A percentile compares a stretch with the other conserved stretches of the same genome.
These are phyloP conservation scores for Rhincodon typus DNA, from an alignment of 2,797 vertebrate genomes.

Conservation along the genomic window DNA sequence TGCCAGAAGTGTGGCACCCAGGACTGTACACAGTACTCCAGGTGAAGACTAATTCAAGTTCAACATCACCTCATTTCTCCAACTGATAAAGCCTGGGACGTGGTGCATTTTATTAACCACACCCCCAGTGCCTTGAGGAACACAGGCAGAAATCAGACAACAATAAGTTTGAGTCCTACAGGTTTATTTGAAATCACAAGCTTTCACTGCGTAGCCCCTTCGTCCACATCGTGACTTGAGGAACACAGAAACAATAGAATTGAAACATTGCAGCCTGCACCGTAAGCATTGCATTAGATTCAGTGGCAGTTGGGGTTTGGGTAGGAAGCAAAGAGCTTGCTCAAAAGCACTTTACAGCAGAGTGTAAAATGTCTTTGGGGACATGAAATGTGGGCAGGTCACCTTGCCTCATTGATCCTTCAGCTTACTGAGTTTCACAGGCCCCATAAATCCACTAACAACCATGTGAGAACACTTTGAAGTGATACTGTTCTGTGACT, in stretches of 20 bases:
- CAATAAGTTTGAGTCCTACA: no score
- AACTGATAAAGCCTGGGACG: no score
- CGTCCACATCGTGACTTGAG: no score
- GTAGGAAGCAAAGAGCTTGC: neutral
- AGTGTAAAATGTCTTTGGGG: neutral
- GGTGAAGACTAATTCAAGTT: no score
- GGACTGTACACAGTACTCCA: no score
- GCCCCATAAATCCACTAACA: neutral
- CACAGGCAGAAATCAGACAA: no score
- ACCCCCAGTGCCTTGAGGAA: no score
- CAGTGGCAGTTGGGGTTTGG: neutral
- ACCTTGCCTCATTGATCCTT: neutral
- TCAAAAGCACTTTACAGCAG: neutral
- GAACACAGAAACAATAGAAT: neutral
- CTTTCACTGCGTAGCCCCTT: no score
- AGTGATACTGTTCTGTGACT: neutral
- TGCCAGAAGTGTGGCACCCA: no score
- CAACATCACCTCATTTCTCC: no score
- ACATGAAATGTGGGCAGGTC: neutral
- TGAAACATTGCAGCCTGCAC: neutral
- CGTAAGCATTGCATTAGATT: neutral
- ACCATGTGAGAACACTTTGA: neutral
- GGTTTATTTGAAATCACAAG: no score
- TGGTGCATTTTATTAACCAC: no score
- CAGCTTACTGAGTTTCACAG: neutral